Evolutionary conservation across 2,113 vertebrate genomes (phyloP).

Genomic region (Aix galericulata): DNA sequence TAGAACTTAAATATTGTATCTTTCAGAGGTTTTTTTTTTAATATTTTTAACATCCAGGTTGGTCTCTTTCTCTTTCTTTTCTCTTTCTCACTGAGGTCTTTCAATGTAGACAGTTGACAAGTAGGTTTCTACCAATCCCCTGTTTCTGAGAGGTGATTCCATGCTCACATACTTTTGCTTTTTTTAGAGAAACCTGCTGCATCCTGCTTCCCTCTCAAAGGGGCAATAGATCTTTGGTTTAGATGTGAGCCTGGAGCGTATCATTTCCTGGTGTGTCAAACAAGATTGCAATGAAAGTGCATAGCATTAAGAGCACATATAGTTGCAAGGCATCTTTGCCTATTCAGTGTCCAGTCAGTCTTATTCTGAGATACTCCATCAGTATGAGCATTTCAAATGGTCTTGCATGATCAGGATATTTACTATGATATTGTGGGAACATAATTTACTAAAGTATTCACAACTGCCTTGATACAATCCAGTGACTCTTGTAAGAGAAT

Average conservation of each 20-base stretch:
- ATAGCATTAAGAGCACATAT: fast-evolving
- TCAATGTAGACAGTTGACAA: not conserved
- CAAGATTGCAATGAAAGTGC: fast-evolving
- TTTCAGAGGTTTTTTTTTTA: not conserved
- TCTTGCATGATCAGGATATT: not conserved
- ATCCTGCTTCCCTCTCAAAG: not conserved
- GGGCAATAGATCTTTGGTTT: not conserved
- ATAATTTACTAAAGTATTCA: not conserved
- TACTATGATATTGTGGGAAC: not conserved
- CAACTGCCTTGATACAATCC: fast-evolving
- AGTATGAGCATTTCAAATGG: fast-evolving
- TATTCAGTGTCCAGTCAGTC: not conserved
- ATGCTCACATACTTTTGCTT: not conserved
- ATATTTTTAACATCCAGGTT: not conserved
- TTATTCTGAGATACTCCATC: not conserved
- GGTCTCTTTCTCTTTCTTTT: not conserved
- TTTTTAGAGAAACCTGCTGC: not conserved
- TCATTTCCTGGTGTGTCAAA: not conserved
- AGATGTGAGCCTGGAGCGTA: fast-evolving
- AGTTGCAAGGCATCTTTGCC: not conserved
- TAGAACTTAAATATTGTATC: not conserved
- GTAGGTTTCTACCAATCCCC: not conserved
- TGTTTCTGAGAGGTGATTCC: not conserved
- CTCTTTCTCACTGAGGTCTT: not conserved
- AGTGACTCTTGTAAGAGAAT: not conserved